Base-by-base conservation (phyloP, 1,140 invertebrate species). In the Acyrthosiphon pisum region DNA sequence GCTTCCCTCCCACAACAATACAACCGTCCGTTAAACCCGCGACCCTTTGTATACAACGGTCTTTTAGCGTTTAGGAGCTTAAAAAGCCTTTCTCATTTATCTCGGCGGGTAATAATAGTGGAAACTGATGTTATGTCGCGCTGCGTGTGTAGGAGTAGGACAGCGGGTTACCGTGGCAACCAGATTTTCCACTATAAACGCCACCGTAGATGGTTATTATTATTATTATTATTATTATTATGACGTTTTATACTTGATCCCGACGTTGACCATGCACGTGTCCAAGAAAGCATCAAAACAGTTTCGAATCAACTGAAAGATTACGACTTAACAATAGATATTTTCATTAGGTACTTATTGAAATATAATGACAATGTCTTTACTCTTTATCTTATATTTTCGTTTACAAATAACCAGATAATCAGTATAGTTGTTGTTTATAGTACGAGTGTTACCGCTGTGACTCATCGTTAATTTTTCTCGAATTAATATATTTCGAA, bases 11-110 rank as follows among this genome's bases (percentile, higher is more conserved):
- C 88, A 35, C 35, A 89, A 89, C 88, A 89, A 89, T 89, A n/a
- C 50, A 53, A 37, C 48, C 18, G 35, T 83, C 90, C 68, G 76
- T 50, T 84, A 92, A 92, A 92, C 91, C 48, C 91, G 44, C 48
- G 91, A 53, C 76, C 91, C 46, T 92, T 93, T 53, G 76, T 83
- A 53, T 30, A 44, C 91, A 35, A n/a, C 46, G 48, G 48, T 84
- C 91, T 35, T 50, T 50, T 11, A 26, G 81, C 48, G 76, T 93
- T 93, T 93, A 93, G 81, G 23, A 93, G 81, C 50, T 86, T 93
- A 93, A 93, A 93, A 93, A 93, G 91, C 91, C 91, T 86, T 93
- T 93, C 91, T 93, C 91, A 86, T 93, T 93, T 84, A 93, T 93
- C 91, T 93, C 91, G 81, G 48, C 81, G 91, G 91, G 91, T 93